A percentile compares a stretch with the other conserved stretches of the same genome.
phyloP scores from a whole-genome alignment of 2,888 invertebrate species.

The Nymphalis urticae region DNA sequence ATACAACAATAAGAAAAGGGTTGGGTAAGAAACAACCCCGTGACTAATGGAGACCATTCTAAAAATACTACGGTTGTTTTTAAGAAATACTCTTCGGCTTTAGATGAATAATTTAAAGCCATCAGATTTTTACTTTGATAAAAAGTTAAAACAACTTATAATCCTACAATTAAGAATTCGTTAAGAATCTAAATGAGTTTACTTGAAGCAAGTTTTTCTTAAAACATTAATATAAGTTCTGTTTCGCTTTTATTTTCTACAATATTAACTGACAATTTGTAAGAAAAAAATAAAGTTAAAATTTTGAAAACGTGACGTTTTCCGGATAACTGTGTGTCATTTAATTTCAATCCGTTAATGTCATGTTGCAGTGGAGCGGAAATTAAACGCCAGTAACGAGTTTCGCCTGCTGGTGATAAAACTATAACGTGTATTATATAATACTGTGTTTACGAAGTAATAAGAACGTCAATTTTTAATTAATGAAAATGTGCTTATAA shows the following conservation, averaged over 20 bases:
- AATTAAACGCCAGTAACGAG: constrained; percentile 34
- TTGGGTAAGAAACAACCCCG: neutral
- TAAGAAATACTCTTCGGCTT: neutral
- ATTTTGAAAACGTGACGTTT: constrained; percentile 9
- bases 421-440: neutral
- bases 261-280: neutral
- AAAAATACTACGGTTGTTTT: neutral
- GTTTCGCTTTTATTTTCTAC: too few relatives aligned
- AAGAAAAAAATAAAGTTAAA: neutral
- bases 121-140: too few relatives aligned
- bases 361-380: constrained; percentile 32
- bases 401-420: constrained; percentile 13
- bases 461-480: neutral
- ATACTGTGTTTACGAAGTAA: neutral
- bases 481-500: neutral
- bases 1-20: neutral
- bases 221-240: too few relatives aligned
- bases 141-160: neutral
- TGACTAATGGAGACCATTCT: neutral
- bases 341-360: constrained; percentile 34
- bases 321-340: constrained; percentile 35
- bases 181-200: too few relatives aligned
- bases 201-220: too few relatives aligned
- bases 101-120: neutral
- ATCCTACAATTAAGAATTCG: neutral